These are phyloP conservation scores for Unio pictorum DNA, from an alignment of 2,888 invertebrate species.

Conservation along the genomic window DNA sequence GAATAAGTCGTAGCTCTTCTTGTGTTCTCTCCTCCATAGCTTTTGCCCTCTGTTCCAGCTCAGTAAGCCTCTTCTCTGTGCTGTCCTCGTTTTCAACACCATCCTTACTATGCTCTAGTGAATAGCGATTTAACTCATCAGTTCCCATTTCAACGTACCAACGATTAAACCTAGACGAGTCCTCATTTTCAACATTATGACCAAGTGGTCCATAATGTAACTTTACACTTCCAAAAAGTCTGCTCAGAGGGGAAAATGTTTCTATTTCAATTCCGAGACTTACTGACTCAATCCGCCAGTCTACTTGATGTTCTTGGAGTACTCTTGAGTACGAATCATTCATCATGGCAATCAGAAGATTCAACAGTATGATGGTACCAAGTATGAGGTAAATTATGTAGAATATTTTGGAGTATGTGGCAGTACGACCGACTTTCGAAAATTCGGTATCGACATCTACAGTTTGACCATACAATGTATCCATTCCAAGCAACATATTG, in stretches of 20 bases:
- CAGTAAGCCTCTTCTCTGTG: slow-evolving; percentile 23
- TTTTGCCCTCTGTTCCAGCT: slow-evolving; percentile 20
- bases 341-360: slow-evolving; percentile 67
- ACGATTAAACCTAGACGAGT: not conserved
- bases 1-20: too few species aligned
- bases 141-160: slow-evolving; percentile 27
- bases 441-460: slow-evolving; percentile 54
- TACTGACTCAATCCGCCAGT: slow-evolving; percentile 66
- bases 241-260: slow-evolving; percentile 40
- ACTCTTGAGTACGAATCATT: slow-evolving; percentile 63
- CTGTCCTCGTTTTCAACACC: slow-evolving; percentile 15
- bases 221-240: slow-evolving; percentile 16
- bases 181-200: slow-evolving; percentile 1
- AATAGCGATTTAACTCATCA: slow-evolving; percentile 14
- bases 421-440: slow-evolving; percentile 33
- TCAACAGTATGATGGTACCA: slow-evolving; percentile 58
- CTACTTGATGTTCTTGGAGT: slow-evolving; percentile 50
- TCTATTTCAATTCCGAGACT: slow-evolving; percentile 63
- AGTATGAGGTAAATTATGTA: slow-evolving; percentile 65
- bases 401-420: slow-evolving; percentile 48
- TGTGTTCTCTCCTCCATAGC: slow-evolving; percentile 25
- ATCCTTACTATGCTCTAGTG: slow-evolving; percentile 17
- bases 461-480: slow-evolving; percentile 51
- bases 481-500: slow-evolving; percentile 69
- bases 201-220: slow-evolving; percentile 22